phyloP scores from a whole-genome alignment of 2,797 vertebrate species.

The Nannoperca australis region DNA sequence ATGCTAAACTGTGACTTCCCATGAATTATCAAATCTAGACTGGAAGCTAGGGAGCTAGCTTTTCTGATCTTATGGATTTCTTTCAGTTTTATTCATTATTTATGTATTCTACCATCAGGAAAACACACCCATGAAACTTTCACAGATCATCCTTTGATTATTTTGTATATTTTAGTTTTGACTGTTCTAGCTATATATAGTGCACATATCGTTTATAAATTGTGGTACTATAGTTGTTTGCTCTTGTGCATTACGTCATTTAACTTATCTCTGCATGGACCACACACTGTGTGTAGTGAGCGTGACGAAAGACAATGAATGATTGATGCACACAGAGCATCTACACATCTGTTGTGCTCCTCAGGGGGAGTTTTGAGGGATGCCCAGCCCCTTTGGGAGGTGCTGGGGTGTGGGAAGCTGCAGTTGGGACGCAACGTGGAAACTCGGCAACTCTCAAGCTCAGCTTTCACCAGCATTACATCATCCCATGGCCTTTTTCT shows the following conservation, averaged over 20 bases:
- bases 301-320: conserved; percentile 77
- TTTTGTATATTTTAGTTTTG: conserved; percentile 29
- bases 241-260: conserved; percentile 50
- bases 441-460: conserved; percentile 68
- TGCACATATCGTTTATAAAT: conserved; percentile 35
- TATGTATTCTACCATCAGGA: background rate
- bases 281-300: conserved; percentile 67
- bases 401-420: conserved; percentile 73
- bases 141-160: background rate
- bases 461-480: conserved; percentile 78
- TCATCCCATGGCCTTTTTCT: conserved; percentile 75
- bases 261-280: conserved; percentile 72
- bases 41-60: background rate
- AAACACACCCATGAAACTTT: conserved; percentile 14
- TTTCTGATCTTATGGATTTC: conserved; percentile 2
- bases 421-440: conserved; percentile 67
- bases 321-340: conserved; percentile 77
- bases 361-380: conserved; percentile 72
- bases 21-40: background rate
- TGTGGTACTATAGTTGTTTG: conserved; percentile 47
- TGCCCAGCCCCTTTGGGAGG: conserved; percentile 72
- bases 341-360: conserved; percentile 82
- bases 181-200: conserved; percentile 29
- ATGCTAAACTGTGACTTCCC: conserved; percentile 25
- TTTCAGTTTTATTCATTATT: background rate